Evolutionary conservation across 2,797 vertebrate genomes (phyloP), one percentile per base, ranked within the genome.

Genomic region (Dendrocincla tyrannina): DNA sequence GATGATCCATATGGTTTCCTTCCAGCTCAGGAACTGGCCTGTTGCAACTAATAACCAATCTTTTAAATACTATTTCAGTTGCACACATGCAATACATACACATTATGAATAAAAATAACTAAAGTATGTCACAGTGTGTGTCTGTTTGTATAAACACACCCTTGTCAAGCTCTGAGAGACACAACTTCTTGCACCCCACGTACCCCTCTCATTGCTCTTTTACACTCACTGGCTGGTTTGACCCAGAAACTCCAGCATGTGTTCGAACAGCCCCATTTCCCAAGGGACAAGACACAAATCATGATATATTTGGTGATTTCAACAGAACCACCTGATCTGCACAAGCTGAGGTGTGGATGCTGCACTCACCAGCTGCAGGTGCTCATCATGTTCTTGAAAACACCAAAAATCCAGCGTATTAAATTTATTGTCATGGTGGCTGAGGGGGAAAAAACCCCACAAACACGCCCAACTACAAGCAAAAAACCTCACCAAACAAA

Each of bases 361-460:
- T 62, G 10, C 30, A n/a, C 55, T 49, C 39, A 30, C 25, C 70
- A 59, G 27, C 8, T 69, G 52, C 64, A 72, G 23, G 16, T 44
- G 39, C 19, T 88, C 37, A 33, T 30, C 27, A 27, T 11, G 63
- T 11, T 56, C 30, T 52, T 88, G 10, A 68, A 75, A 75, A 87
- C n/a, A 2, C 7, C 3, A 28, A 74, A 85, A 88, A 63, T 18
- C 17, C 39, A 66, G 14, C 13, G 6, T 44, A 49, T 63, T 62
- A 80, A 47, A 9, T 39, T 67, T 28, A 70, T 9, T n/a, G 60
- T 32, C 44, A 33, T n/a, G 37, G 74, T 33, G 18, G 33, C 19
- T 32, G n/a, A 18, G 9, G 6, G 27, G 22, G 1, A 0, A 0
- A 13, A 52, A 63, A 30, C 2, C 27, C 44, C 19, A 20, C 3